Percentiles rank a stretch among this genome's conserved stretches.
phyloP scores from a whole-genome alignment of 30 jellyfish, hydroid and myxozoan genomes.

The Calvadosia cruxmelitensis region DNA sequence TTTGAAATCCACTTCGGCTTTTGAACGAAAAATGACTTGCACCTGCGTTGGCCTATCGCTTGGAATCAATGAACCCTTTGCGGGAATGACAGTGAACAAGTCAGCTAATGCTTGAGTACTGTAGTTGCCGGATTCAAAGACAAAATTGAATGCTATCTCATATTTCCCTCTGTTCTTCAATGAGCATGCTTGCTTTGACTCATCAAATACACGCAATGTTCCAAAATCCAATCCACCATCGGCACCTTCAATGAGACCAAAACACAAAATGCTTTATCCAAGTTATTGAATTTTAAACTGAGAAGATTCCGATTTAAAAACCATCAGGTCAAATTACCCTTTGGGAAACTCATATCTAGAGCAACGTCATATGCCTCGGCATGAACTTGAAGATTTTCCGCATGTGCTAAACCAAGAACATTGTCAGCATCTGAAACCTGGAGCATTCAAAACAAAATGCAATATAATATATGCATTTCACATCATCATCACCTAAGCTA shows the following conservation, averaged over 20 bases:
- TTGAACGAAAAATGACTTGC: conserved; percentile 58
- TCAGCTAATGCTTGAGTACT: conserved; percentile 26
- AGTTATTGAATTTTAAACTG: background rate
- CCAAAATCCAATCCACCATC: conserved; percentile 97
- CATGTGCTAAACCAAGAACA: conserved; percentile 91
- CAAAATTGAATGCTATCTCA: conserved; percentile 59
- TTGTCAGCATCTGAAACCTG: conserved; percentile 96
- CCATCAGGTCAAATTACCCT: conserved; percentile 28
- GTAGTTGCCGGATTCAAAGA: conserved; percentile 42
- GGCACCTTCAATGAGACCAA: conserved; percentile 53
- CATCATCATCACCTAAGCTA: no score
- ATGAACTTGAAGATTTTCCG: conserved; percentile 80
- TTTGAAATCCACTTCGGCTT: conserved; percentile 44
- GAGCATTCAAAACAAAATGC: background rate
- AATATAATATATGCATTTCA: no score
- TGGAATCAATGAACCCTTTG: conserved; percentile 75
- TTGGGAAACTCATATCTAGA: conserved; percentile 90
- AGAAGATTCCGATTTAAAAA: no score
- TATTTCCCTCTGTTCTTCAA: conserved; percentile 92
- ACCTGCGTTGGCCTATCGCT: conserved; percentile 92
- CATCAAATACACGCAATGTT: conserved; percentile 75
- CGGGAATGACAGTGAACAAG: conserved; percentile 54
- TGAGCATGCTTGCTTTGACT: conserved; percentile 67
- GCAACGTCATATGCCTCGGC: conserved; percentile 99
- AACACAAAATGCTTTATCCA: background rate